Evolutionary conservation across 2,888 invertebrate genomes (phyloP), one percentile per base, ranked within the genome.

Genomic region (Amiota communis): DNA sequence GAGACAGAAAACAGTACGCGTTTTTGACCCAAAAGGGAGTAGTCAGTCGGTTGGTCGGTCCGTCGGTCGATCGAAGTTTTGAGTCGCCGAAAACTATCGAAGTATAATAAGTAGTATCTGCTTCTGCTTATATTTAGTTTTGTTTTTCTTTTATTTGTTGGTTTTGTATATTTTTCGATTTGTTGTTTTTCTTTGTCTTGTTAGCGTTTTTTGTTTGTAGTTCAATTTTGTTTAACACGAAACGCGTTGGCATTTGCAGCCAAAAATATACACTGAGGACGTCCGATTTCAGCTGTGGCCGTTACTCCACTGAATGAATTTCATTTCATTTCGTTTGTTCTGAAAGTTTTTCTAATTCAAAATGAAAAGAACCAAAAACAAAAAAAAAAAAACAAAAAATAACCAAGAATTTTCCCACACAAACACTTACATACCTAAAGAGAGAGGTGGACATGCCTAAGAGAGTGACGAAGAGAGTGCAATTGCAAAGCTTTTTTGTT

Each of bases 271-370:
- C 53, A 48, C 67, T 23, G 53, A 78, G 75, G 81, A 86, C 86
- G 86, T 86, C 85, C 88, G 87, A 80, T 80, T 86, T 80, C 87
- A 81, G 81, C 87, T 87, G 86, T 88, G 87, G 87, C 87, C 85
- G 86, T 85, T 85, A 85, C 86, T 88, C 86, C 86, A 88, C 86
- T 88, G 82, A 85, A 36, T 36, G 36, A 36, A 36, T 36, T 36
- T 36, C 36, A 36, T 36, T 36, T 36, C 6, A 6, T 36, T 36
- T 36, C 36, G 36, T 36, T 36, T 36, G 36, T 36, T 6, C 36
- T 80, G 65, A 65, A 65, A 65, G 17, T 15, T 65, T 65, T 65
- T 65, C 49, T 11, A 51, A 51, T 15, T 63, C 46, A n/a, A 36
- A 63, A 36, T 36, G 36, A 36, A 36, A 36, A 36, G 2, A 36